Evolutionary conservation across 1,140 invertebrate genomes (phyloP), one percentile per base, ranked within the genome.

Genomic region (Listronotus oregonensis): DNA sequence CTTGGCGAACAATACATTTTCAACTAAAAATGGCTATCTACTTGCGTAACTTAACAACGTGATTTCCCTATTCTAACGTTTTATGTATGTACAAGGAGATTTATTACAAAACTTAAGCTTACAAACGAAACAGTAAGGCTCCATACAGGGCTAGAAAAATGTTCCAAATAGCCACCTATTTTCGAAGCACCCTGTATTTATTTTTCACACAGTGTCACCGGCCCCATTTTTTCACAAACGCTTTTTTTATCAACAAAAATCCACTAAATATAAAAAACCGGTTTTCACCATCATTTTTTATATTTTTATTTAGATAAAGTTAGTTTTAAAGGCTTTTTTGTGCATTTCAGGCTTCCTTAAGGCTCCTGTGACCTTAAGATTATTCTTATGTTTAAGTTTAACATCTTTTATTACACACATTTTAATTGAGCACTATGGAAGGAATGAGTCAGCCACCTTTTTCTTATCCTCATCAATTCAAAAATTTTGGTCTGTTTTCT

Each of bases 341-440:
- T 37, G 34, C 34, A 37, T 37, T 37, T 37, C 34, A 37, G 34
- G 34, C 34, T 37, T 10, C n/a, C 1, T 17, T 18, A 50, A 50
- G 47, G 47, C 47, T 17, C 4, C 31, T 14, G n/a, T 50, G n/a
- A 17, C 47, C 47, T 50, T 37, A 15, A 49, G 2, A n/a, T 52
- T 52, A 32, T n/a, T 39, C 46, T 54, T 52, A 51, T 43, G 59
- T 37, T 37, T 54, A 63, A 5, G 21, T 27, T 27, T 3, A 27
- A 27, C 21, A 27, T 27, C 21, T 27, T n/a, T 68, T 61, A 52
- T 65, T 55, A 52, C 49, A 67, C 63, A 37, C 52, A 46, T 14
- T 52, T 54, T 77, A 79, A 79, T 79, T 79, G 77, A 79, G 77
- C 77, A 79, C 77, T 76, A 75, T 79, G 77, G 77, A 79, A 79